Conservation (phyloP, 2,888 invertebrate species). For the Molanna angustata region DNA sequence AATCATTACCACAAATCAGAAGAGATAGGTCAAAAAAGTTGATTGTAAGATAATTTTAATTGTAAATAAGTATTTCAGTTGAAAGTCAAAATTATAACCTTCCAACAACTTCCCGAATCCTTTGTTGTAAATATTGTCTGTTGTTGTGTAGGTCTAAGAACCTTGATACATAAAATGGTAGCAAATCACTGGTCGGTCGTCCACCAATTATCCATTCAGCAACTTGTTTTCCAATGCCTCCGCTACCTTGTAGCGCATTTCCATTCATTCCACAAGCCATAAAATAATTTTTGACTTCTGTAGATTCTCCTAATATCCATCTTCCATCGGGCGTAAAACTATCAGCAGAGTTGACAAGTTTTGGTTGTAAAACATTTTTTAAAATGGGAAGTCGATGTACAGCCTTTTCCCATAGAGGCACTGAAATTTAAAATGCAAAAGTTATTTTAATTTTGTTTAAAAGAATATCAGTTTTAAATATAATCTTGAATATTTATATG, state of each 20-base stretch:
- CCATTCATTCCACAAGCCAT: constrained; percentile 74
- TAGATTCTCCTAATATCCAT: constrained; percentile 66
- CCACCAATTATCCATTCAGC: constrained; percentile 69
- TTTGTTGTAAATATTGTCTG: constrained; percentile 56
- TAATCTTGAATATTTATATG: too few species aligned
- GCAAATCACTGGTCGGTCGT: constrained; percentile 58
- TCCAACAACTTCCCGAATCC: constrained; percentile 65
- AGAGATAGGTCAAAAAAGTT: too few species aligned
- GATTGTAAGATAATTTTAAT: too few species aligned
- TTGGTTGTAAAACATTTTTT: constrained; percentile 48
- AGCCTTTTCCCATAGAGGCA: constrained; percentile 53
- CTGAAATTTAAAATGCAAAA: constrained; percentile 36
- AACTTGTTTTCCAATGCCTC: constrained; percentile 65
- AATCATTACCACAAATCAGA: too few species aligned
- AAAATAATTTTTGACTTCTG: constrained; percentile 68
- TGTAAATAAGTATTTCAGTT: neutral
- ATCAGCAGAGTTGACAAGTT: constrained; percentile 63
- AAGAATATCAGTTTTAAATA: too few species aligned
- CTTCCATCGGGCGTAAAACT: constrained; percentile 70
- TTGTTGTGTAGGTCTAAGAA: constrained; percentile 67
- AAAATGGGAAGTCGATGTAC: constrained; percentile 56
- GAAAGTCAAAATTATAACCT: constrained; percentile 38
- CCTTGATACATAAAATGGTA: constrained; percentile 63
- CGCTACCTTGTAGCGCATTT: constrained; percentile 66
- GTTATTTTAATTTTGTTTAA: too few species aligned